A percentile compares a stretch with the other conserved stretches of the same genome.
phyloP scores from a whole-genome alignment of 2,888 invertebrate species.

The Loripinus fragilis region DNA sequence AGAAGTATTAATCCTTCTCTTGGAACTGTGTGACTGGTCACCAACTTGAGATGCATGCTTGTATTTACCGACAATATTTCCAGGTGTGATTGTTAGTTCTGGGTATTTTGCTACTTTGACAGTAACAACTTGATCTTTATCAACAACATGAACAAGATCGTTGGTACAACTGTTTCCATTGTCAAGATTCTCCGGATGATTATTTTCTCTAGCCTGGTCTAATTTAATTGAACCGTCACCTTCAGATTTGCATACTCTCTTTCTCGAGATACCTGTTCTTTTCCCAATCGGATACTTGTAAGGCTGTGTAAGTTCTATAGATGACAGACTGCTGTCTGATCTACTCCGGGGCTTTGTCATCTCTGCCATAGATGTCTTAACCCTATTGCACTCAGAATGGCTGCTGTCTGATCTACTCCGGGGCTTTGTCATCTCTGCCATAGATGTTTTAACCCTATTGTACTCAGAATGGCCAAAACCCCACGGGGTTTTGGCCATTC shows the following conservation, averaged over 20 bases:
- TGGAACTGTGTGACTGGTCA: not conserved
- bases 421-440: not conserved
- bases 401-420: not conserved
- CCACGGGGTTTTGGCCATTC: too few species aligned
- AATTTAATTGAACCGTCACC: not conserved
- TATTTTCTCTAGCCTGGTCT: not conserved
- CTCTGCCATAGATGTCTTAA: not conserved
- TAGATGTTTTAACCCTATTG: not conserved
- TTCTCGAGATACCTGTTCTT: not conserved
- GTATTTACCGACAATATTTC: not conserved
- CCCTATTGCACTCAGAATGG: not conserved
- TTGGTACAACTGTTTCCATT: not conserved
- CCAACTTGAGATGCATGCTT: not conserved
- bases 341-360: not conserved
- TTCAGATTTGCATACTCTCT: not conserved
- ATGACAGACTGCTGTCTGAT: not conserved
- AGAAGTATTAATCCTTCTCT: not conserved
- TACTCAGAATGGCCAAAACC: not conserved
- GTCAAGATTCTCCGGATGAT: not conserved
- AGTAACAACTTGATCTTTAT: not conserved
- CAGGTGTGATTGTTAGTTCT: not conserved
- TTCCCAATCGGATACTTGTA: too few species aligned
- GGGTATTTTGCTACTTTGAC: slow-evolving; percentile 12
- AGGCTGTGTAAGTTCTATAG: not conserved
- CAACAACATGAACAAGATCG: slow-evolving; percentile 7